A percentile compares a stretch with the other conserved stretches of the same genome.
Evolutionary conservation across 2,797 vertebrate species (phyloP).

Genomic region (Halcyon chelicuti): DNA sequence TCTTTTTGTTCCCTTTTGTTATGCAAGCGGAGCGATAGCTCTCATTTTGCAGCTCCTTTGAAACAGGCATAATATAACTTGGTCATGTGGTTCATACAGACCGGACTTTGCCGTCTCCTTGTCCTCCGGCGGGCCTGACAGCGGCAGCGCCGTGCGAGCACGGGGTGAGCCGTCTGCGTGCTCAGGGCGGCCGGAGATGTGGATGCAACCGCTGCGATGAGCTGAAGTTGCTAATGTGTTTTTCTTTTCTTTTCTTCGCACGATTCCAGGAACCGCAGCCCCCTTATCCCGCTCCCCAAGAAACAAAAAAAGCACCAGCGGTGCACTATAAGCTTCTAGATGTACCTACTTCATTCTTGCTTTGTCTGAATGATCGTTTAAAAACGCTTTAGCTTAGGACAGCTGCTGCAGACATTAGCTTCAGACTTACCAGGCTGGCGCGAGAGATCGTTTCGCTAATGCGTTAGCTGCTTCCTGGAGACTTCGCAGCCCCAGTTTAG

Average conservation of each 20-base stretch:
- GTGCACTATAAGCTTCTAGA: not conserved
- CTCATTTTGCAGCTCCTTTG: not conserved
- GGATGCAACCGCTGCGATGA: not conserved
- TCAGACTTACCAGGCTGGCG: not conserved
- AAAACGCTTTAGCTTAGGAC: conserved; percentile 29
- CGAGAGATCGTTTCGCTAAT: conserved; percentile 56
- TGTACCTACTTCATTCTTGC: not conserved
- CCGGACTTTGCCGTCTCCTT: not conserved
- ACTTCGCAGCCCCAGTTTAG: conserved; percentile 30
- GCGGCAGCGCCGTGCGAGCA: not conserved
- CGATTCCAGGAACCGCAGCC: not conserved
- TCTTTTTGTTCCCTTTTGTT: conserved; percentile 8
- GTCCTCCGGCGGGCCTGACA: not conserved
- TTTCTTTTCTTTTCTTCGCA: not conserved
- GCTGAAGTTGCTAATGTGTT: not conserved
- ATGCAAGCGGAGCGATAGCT: conserved; percentile 28
- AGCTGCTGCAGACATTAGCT: conserved; percentile 44
- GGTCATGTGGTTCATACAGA: not conserved
- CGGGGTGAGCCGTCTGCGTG: not conserved
- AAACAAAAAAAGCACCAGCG: not conserved
- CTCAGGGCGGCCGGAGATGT: not conserved
- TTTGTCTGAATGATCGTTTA: conserved; percentile 59
- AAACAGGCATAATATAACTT: not conserved
- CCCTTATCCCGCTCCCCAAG: not conserved
- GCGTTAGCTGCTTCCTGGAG: conserved; percentile 30